Evolutionary conservation across 2,797 vertebrate species (phyloP), one percentile per base, ranked within the genome.

Genomic region (Sebastes itinus): DNA sequence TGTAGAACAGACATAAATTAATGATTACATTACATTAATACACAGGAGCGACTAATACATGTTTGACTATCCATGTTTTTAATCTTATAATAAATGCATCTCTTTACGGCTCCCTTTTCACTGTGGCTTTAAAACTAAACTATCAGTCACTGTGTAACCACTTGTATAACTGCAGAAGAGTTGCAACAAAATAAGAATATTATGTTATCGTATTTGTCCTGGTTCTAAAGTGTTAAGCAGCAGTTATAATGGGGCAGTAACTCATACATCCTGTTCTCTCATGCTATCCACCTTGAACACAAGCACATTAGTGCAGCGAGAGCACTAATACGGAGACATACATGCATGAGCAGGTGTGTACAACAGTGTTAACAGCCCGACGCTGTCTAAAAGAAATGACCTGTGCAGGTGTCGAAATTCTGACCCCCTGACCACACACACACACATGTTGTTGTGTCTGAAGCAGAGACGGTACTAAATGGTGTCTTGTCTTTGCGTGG

Each of bases 1-100:
- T 81, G 85, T 80, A 60, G 74, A 88, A 65, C 72, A 82, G 42
- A 78, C 27, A 87, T 91, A 18, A 88, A 93, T 90, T 65, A 90
- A 82, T 91, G 28, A 92, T 89, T n/a, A 62, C 55, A 61, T 79
- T 77, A 64, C 80, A 93, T 94, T 81, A 88, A 89, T 74, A 82
- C 80, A 72, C 0, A 2, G 67, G 66, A 66, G 56, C 32, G 61
- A 68, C 62, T 78, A 81, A 71, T 76, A 75, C 33, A 82, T 78
- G 79, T 75, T 87, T 75, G 77, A 84, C 77, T 61, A 49, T 30
- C 35, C 20, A 18, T 72, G 71, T 60, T 67, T 69, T 76, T 33
- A 71, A 66, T 72, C 54, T 69, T 80, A 77, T 30, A 68, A 79
- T 74, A 63, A 69, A 74, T 78, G n/a, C 38, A 69, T 73, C 18